Evolutionary conservation across 2,113 vertebrate species (phyloP).

Genomic region (Camelus dromedarius): DNA sequence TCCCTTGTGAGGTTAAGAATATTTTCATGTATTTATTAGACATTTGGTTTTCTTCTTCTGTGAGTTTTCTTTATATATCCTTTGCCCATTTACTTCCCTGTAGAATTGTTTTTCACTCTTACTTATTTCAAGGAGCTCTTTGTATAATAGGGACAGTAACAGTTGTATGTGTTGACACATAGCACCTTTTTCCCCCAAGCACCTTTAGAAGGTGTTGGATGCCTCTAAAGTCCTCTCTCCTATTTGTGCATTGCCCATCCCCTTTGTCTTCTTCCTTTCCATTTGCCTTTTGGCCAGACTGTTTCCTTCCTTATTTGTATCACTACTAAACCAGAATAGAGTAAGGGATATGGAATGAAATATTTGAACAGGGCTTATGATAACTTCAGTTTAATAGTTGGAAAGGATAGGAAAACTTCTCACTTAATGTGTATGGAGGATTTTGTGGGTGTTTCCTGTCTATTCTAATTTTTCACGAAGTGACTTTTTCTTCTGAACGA

Average conservation of each 20-base stretch:
- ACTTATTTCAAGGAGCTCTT: neutral
- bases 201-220: neutral
- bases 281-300: neutral
- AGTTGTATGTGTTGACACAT: neutral
- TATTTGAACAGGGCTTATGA: neutral
- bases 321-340: neutral
- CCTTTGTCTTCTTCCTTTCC: neutral
- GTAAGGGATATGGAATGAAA: neutral
- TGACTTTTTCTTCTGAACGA: neutral
- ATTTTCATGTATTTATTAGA: neutral
- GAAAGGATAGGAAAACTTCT: neutral
- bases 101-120: neutral
- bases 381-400: neutral
- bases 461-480: conserved; percentile 11
- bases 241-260: neutral
- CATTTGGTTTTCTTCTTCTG: neutral
- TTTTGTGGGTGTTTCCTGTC: neutral
- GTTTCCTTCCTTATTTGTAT: neutral
- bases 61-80: neutral
- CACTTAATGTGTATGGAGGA: neutral
- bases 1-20: neutral
- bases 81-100: neutral
- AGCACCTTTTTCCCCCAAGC: neutral
- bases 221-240: neutral
- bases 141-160: neutral